Percentiles rank a stretch among this genome's conserved stretches.
phyloP scores from a whole-genome alignment of 1,140 invertebrate species.

The Pteromalus puparum region DNA sequence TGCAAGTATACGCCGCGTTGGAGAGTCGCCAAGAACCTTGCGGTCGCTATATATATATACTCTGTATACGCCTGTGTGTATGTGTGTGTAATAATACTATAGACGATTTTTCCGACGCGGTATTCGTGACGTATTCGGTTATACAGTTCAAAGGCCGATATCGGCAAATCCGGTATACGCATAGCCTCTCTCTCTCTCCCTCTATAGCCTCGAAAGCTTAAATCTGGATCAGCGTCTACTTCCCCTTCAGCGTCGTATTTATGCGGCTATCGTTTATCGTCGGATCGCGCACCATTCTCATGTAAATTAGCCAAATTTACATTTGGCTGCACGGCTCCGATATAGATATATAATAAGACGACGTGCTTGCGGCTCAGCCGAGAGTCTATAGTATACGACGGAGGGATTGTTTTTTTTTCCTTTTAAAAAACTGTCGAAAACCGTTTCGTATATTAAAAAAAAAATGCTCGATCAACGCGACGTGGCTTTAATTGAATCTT shows the following conservation, averaged over 20 bases:
- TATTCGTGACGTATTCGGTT: too few species aligned
- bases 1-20: neutral
- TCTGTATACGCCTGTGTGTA: too few species aligned
- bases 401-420: too few species aligned
- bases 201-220: neutral
- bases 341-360: neutral
- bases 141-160: neutral
- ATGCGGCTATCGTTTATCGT: neutral
- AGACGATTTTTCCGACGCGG: too few species aligned
- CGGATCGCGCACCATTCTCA: slow-evolving; percentile 14
- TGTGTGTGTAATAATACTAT: too few species aligned
- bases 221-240: slow-evolving; percentile 29
- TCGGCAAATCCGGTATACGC: neutral
- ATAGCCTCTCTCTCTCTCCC: neutral
- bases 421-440: too few species aligned
- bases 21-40: neutral
- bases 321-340: neutral
- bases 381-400: neutral
- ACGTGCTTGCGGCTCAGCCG: neutral
- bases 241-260: neutral
- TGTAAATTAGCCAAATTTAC: slow-evolving; percentile 42
- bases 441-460: neutral
- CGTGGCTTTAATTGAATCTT: neutral
- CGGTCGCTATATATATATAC: too few species aligned
- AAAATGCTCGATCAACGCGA: neutral